Percentiles rank a stretch among this genome's conserved stretches.
These are phyloP conservation scores for Nesometra sesokonis DNA, from an alignment of 35 echinoderm and acorn worm species.

Conservation along the genomic window DNA sequence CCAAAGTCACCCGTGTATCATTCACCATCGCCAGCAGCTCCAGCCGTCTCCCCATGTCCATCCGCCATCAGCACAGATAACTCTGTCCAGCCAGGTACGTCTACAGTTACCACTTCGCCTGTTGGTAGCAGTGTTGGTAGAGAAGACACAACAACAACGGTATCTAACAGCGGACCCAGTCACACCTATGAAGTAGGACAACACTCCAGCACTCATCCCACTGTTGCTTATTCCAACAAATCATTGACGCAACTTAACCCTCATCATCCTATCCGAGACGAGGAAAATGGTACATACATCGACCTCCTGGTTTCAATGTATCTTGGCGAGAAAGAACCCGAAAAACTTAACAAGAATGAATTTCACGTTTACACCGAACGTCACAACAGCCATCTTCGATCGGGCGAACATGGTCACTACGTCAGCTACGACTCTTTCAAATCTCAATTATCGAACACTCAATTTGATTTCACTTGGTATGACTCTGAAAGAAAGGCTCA, in stretches of 20 bases:
- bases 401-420: conserved; percentile 28
- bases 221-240: conserved; percentile 36
- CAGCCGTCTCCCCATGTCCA: not conserved
- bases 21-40: conserved; percentile 16
- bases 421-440: conserved; percentile 24
- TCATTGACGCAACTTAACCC: not conserved
- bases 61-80: not conserved
- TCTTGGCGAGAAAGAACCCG: conserved; percentile 54
- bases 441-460: not conserved
- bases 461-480: conserved; percentile 45
- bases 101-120: not conserved
- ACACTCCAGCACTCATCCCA: conserved; percentile 33
- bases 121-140: not conserved
- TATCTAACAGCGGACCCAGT: not conserved
- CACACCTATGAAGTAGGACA: not conserved
- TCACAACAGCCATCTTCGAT: conserved; percentile 10
- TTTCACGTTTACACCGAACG: conserved; percentile 86
- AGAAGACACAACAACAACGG: not conserved
- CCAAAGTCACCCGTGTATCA: conserved; percentile 79
- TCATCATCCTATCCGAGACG: conserved; percentile 9
- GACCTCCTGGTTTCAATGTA: conserved; percentile 92
- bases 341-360: conserved; percentile 86
- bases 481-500: conserved; percentile 21
- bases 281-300: conserved; percentile 70
- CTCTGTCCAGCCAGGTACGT: not conserved